Evolutionary conservation across 2,888 invertebrate genomes (phyloP).

Genomic region (Xylota sylvarum): DNA sequence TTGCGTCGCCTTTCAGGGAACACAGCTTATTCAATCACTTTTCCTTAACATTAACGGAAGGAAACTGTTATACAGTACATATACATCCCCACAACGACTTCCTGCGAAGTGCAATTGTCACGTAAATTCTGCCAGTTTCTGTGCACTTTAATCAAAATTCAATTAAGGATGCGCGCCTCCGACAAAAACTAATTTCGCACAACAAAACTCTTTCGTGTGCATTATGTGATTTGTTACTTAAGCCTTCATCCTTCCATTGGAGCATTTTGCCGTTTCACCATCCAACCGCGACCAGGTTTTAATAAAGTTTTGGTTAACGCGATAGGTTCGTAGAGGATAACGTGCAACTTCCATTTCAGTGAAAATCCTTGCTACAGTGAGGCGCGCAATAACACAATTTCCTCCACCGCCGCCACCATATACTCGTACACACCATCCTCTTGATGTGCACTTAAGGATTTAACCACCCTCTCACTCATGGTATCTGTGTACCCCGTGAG

Average conservation of each 20-base stretch:
- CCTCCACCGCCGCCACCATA: background rate
- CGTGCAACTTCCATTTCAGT: background rate
- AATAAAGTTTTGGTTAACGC: constrained; percentile 2
- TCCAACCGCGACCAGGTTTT: constrained; percentile 11
- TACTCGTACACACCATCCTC: too few species aligned
- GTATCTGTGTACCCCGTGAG: background rate
- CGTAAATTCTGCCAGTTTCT: background rate
- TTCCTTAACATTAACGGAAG: background rate
- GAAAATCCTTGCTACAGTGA: background rate
- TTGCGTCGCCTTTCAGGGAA: background rate
- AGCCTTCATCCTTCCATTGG: background rate
- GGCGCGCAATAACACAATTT: constrained; percentile 1
- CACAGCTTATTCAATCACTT: background rate
- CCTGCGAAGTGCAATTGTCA: constrained; percentile 1
- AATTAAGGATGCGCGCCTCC: constrained; percentile 14
- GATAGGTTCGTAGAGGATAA: constrained; percentile 2
- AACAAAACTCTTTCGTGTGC: constrained; percentile 21
- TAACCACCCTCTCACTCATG: background rate
- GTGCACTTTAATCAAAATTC: constrained; percentile 44
- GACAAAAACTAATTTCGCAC: constrained; percentile 24
- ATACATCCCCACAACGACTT: background rate
- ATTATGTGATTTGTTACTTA: constrained; percentile 46
- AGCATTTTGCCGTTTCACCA: background rate
- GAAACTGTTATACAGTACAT: background rate
- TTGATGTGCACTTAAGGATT: constrained; percentile 35